A percentile compares a stretch with the other conserved stretches of the same genome.
These are phyloP conservation scores for Ectropis grisescens DNA, from an alignment of 1,140 invertebrate species.

Conservation along the genomic window DNA sequence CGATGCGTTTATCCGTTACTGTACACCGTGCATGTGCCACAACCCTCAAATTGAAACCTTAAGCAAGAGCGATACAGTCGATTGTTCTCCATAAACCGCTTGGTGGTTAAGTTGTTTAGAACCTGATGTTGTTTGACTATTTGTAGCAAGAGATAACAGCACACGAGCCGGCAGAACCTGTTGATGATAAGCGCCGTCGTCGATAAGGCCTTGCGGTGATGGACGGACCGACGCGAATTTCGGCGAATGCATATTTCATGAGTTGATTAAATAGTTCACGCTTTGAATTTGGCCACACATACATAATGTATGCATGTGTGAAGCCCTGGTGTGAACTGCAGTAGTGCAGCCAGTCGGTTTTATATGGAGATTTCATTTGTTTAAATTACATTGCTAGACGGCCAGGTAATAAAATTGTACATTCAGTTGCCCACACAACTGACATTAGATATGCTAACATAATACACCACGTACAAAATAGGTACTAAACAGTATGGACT, in stretches of 20 bases:
- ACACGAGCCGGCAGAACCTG: conserved; percentile 58
- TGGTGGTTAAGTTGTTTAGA: too few relatives aligned
- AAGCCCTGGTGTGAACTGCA: conserved; percentile 23
- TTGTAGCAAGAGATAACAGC: conserved; percentile 65
- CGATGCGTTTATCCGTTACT: conserved; percentile 53
- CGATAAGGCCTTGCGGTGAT: conserved; percentile 55
- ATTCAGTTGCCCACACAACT: too few relatives aligned
- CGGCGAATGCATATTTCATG: conserved; percentile 65
- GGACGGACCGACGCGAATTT: conserved; percentile 56
- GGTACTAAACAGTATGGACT: too few relatives aligned
- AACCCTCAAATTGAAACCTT: conserved; percentile 14
- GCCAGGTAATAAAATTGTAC: too few relatives aligned
- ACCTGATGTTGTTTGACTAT: too few relatives aligned
- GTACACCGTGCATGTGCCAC: conserved; percentile 17
- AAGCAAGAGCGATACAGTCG: too few relatives aligned
- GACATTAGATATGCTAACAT: too few relatives aligned
- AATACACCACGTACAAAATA: too few relatives aligned
- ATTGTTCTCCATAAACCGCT: too few relatives aligned
- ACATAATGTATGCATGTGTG: conserved; percentile 23
- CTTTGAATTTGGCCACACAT: conserved; percentile 39
- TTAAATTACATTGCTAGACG: too few relatives aligned
- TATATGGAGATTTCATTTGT: too few relatives aligned
- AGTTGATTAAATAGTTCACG: conserved; percentile 68
- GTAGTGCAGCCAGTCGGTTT: too few relatives aligned
- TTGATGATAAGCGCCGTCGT: conserved; percentile 64